Percentiles rank a stretch among this genome's conserved stretches.
These are phyloP conservation scores for Antigone vipio DNA, from an alignment of 2,113 vertebrate species.

Conservation along the genomic window DNA sequence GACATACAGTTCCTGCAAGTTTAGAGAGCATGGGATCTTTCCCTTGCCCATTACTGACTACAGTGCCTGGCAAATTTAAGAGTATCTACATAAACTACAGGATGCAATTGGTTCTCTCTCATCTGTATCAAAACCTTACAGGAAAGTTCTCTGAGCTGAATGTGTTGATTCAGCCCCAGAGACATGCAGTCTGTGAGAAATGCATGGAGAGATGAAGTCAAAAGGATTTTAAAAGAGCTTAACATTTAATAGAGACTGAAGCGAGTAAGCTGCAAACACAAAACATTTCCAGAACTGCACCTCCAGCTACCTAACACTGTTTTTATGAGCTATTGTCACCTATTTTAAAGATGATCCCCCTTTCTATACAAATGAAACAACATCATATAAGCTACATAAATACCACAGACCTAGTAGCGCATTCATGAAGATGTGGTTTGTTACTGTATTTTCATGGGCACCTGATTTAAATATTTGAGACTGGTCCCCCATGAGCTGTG, in stretches of 20 bases:
- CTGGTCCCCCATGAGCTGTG: neutral
- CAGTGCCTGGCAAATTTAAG: neutral
- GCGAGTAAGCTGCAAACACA: neutral
- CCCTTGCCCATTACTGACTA: neutral
- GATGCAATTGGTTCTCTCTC: neutral
- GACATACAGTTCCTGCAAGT: neutral
- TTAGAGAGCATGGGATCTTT: neutral
- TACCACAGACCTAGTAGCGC: neutral
- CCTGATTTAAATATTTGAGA: neutral
- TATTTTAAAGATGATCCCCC: neutral
- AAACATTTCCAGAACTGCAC: neutral
- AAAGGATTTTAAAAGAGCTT: neutral
- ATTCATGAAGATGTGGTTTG: neutral
- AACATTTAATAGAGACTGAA: neutral
- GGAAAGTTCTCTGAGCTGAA: neutral
- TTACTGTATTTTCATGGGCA: neutral
- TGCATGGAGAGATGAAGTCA: neutral
- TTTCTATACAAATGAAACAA: neutral
- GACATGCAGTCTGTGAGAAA: neutral
- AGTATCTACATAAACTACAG: neutral
- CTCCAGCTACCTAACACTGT: neutral
- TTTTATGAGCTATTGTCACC: neutral
- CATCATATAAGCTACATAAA: neutral
- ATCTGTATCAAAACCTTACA: neutral
- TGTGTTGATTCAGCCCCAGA: neutral